Evolutionary conservation across 2,888 invertebrate genomes (phyloP), one percentile per base, ranked within the genome.

Genomic region (Argyresthia albistria): DNA sequence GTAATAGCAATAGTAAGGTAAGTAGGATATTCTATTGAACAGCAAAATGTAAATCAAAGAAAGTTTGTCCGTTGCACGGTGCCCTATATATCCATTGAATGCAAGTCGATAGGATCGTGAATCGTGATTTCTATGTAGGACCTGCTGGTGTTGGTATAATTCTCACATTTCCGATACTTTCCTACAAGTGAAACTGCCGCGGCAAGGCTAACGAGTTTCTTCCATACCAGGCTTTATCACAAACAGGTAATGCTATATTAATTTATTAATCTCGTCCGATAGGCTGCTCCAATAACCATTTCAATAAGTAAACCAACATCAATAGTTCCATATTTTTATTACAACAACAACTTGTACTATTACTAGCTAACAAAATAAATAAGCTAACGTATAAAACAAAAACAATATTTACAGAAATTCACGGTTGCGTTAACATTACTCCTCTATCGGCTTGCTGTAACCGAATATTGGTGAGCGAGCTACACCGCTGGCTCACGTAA

Each of bases 371-470:
- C 63, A 68, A 68, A 81, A 83, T 82, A 82, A 82, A 83, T 82
- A 80, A 72, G 68, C 73, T 71, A 66, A 55, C 71, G 70, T 70
- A 75, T 65, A 35, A 56, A 58, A 60, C 59, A 66, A 67, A 63
- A 60, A 57, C 59, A 64, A 60, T 81, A 86, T 86, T 76, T 84
- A 84, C 82, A 86, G 70, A 79, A 76, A 80, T 73, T 78, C 80
- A 81, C 76, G 69, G 25, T 67, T 64, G 65, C 66, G 65, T 16
- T 15, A 50, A 48, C 6, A 12, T 4, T n/a, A 45, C 45, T 15
- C 10, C 14, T 15, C 14, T 45, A 15, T 16, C 51, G 48, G 48
- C 25, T 51, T 52, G 16, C 35, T 35, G n/a, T 35, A 12, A n/a
- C 12, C 39, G 42, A 14, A 45, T 51, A 10, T 51, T 9, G 11